Evolutionary conservation across 2,888 invertebrate species (phyloP).

Genomic region (Megaustenia siamemsis): DNA sequence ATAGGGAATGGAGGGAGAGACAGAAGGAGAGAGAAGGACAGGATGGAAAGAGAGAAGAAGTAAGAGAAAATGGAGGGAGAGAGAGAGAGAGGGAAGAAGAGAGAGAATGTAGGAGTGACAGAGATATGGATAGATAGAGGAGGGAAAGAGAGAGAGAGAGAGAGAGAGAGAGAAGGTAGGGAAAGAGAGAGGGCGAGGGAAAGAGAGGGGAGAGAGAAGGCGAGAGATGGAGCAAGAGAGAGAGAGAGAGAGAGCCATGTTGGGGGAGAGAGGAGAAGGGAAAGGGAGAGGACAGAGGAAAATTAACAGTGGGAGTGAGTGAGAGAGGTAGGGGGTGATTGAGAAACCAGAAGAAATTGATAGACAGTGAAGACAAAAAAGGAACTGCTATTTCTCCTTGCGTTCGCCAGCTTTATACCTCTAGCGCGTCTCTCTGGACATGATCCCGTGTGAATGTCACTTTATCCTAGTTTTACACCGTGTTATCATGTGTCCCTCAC

Average conservation of each 20-base stretch:
- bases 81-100: not conserved
- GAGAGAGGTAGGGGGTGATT: not conserved
- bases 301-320: not conserved
- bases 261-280: not conserved
- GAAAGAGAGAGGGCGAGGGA: not conserved
- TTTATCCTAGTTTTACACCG: too few species aligned
- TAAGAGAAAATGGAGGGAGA: not conserved
- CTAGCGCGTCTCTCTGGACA: too few species aligned
- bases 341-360: not conserved
- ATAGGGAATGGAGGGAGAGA: not conserved
- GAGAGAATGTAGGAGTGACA: not conserved
- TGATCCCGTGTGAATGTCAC: too few species aligned
- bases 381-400: too few species aligned
- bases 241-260: not conserved
- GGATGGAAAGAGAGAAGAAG: not conserved
- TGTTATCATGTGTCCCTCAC: too few species aligned
- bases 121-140: not conserved
- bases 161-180: not conserved
- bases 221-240: not conserved
- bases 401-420: too few species aligned
- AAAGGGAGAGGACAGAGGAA: not conserved
- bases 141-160: not conserved
- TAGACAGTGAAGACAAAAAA: not conserved
- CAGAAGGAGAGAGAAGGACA: not conserved
- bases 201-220: not conserved